A percentile compares a stretch with the other conserved stretches of the same genome.
Evolutionary conservation across 2,113 vertebrate species (phyloP).

Genomic region (Dasyornis broadbenti): DNA sequence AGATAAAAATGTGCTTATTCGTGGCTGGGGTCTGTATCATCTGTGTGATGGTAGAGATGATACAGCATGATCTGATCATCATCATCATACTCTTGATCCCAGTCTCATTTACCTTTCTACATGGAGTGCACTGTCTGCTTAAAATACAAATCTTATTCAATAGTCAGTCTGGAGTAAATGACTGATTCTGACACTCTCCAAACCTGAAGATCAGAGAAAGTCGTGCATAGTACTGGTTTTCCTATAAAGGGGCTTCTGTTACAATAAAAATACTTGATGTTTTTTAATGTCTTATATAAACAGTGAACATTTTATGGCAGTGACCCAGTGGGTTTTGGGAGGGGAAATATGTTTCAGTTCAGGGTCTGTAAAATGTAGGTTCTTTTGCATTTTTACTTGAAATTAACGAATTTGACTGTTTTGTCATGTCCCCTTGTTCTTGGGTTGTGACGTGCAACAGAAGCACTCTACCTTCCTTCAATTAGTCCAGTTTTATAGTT

Average conservation of each 20-base stretch:
- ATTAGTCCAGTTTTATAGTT: background rate
- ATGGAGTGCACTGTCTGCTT: background rate
- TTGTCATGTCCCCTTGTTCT: background rate
- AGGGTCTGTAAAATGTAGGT: background rate
- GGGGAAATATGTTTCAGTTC: background rate
- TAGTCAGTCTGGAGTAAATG: background rate
- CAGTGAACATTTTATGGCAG: background rate
- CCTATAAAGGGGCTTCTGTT: background rate
- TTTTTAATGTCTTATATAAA: background rate
- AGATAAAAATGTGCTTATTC: background rate
- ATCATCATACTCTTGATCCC: background rate
- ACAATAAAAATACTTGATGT: background rate
- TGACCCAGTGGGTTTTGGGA: background rate
- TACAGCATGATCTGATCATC: background rate
- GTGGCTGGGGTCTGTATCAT: fast-evolving
- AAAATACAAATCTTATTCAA: background rate
- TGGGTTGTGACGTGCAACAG: background rate
- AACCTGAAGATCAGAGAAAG: background rate
- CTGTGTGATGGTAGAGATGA: background rate
- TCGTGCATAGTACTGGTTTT: background rate
- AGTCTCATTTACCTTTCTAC: background rate
- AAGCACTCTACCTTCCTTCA: background rate
- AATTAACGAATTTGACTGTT: background rate
- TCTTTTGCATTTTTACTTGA: background rate
- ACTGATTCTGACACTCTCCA: background rate